Percentiles rank a stretch among this genome's conserved stretches.
Conservation (phyloP, 2,888 invertebrate species). For the Pyrocoelia pectoralis region DNA sequence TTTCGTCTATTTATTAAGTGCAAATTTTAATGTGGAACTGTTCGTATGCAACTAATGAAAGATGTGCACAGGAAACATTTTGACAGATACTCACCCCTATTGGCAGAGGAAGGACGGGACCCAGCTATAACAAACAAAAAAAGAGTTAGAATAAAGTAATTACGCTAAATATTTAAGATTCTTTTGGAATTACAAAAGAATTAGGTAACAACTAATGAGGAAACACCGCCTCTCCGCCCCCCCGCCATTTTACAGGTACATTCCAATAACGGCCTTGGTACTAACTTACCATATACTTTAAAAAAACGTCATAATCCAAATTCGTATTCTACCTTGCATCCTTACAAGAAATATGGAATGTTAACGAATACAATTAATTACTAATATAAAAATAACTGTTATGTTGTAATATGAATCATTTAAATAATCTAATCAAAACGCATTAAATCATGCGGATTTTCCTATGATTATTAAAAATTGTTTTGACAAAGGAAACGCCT, state of each 20-base stretch:
- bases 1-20: no score
- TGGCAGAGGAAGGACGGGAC: constrained; percentile 49
- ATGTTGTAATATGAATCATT: not conserved
- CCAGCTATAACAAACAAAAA: constrained; percentile 47
- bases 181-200: constrained; percentile 15
- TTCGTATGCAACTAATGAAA: no score
- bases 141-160: not conserved
- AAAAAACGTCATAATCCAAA: constrained; percentile 24
- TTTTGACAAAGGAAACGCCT: not conserved
- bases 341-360: constrained; percentile 24
- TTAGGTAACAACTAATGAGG: constrained; percentile 25
- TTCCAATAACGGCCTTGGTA: constrained; percentile 33
- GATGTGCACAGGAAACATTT: not conserved
- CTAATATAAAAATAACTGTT: not conserved
- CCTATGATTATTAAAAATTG: not conserved
- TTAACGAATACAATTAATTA: not conserved
- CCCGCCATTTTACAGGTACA: constrained; percentile 17
- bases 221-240: constrained; percentile 17
- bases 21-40: no score
- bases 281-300: constrained; percentile 29
- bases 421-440: constrained; percentile 1
- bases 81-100: constrained; percentile 43
- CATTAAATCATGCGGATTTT: constrained; percentile 7
- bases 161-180: constrained; percentile 5
- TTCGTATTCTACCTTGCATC: constrained; percentile 22